Conservation (phyloP, 2,113 vertebrate genomes). For the Polyodon spathula region DNA sequence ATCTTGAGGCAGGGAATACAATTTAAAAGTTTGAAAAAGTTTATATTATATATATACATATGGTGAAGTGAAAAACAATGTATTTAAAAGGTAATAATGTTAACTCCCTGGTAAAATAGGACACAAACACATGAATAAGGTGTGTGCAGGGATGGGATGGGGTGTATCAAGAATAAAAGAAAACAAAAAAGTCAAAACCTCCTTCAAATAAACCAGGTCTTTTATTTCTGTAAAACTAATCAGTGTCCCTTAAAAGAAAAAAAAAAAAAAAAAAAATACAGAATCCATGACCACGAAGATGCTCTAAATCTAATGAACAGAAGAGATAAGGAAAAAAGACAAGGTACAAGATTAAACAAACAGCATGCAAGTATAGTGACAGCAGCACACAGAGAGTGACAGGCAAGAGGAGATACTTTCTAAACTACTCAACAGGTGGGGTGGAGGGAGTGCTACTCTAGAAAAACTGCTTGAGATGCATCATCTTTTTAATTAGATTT, state of each 20-base stretch:
- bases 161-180: conserved; percentile 4
- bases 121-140: too few relatives aligned
- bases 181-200: conserved; percentile 26
- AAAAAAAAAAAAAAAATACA: conserved; percentile 20
- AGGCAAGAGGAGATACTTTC: too few relatives aligned
- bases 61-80: too few relatives aligned
- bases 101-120: too few relatives aligned
- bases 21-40: too few relatives aligned
- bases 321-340: conserved; percentile 33
- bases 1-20: too few relatives aligned
- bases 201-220: conserved; percentile 22
- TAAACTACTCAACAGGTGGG: too few relatives aligned
- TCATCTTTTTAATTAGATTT: too few relatives aligned
- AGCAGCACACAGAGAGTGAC: conserved; percentile 15
- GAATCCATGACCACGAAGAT: conserved; percentile 56
- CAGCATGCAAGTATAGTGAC: conserved; percentile 36
- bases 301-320: conserved; percentile 24
- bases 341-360: conserved; percentile 40
- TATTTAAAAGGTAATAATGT: too few relatives aligned
- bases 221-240: conserved; percentile 28
- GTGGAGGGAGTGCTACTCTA: too few relatives aligned
- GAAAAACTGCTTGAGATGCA: too few relatives aligned
- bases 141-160: not conserved
- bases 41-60: too few relatives aligned
- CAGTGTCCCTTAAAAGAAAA: conserved; percentile 15